phyloP scores from a whole-genome alignment of 2,113 vertebrate species.

The Anarhynchus alexandrinus region DNA sequence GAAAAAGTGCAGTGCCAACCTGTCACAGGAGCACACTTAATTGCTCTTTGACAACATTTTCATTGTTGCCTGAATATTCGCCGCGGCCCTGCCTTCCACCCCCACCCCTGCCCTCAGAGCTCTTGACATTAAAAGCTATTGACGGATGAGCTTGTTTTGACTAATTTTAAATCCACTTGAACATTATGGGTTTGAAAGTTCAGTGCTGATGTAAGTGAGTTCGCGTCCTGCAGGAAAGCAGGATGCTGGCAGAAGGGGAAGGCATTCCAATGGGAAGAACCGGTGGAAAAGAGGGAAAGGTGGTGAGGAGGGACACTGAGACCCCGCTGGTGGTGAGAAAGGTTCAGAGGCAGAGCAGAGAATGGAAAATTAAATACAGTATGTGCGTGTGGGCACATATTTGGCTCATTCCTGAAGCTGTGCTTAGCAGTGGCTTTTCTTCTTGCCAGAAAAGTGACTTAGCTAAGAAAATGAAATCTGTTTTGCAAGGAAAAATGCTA shows the following conservation, averaged over 20 bases:
- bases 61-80: constrained; percentile 4
- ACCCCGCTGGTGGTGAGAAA: background rate
- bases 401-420: background rate
- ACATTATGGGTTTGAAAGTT: background rate
- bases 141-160: constrained; percentile 41
- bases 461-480: background rate
- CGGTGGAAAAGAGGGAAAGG: background rate
- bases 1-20: background rate
- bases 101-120: constrained; percentile 1
- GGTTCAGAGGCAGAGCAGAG: background rate
- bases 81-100: background rate
- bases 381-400: background rate
- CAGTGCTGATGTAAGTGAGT: background rate
- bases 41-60: constrained; percentile 12
- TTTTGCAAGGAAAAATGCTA: background rate
- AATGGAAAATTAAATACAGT: background rate
- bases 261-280: background rate
- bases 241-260: background rate
- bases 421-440: background rate
- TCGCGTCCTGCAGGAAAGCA: background rate
- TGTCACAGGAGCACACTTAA: background rate
- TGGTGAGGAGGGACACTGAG: background rate
- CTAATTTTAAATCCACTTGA: constrained; percentile 21
- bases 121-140: constrained; percentile 36
- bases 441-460: background rate